Conservation (phyloP, 1,140 invertebrate genomes). For the Callitettix versicolor region DNA sequence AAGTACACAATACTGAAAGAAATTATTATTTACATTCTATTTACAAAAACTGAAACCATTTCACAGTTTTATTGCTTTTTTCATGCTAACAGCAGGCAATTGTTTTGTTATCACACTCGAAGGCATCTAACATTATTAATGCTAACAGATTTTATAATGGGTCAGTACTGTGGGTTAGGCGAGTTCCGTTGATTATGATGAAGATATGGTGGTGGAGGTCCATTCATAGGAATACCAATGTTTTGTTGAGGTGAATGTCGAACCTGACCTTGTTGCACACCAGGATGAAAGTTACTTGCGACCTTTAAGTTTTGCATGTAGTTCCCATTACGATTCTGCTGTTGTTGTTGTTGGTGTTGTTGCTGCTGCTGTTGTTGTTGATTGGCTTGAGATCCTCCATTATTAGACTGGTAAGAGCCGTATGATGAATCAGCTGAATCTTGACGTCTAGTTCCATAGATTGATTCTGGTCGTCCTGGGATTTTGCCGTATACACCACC, state of each 20-base stretch:
- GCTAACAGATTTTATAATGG: slow-evolving; percentile 16
- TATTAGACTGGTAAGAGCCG: slow-evolving; percentile 15
- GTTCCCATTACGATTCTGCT: background rate
- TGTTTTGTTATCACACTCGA: slow-evolving; percentile 16
- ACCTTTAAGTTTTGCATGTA: slow-evolving; percentile 3
- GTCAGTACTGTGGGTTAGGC: slow-evolving; percentile 15
- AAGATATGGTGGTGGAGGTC: slow-evolving; percentile 8
- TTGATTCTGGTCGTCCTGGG: slow-evolving; percentile 21
- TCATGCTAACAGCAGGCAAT: no score
- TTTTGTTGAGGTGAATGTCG: slow-evolving; percentile 11
- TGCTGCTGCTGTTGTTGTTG: slow-evolving; percentile 12
- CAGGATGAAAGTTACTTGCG: slow-evolving; percentile 2
- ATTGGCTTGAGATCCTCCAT: background rate
- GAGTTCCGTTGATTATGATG: slow-evolving; percentile 15
- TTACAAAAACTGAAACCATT: no score
- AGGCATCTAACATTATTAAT: slow-evolving; percentile 18
- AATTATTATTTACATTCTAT: no score
- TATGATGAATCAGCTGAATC: slow-evolving; percentile 20
- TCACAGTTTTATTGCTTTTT: no score
- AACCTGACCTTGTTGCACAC: slow-evolving; percentile 9
- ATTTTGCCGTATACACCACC: slow-evolving; percentile 21
- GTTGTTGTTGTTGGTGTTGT: slow-evolving; percentile 16
- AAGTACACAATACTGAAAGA: no score
- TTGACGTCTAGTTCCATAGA: slow-evolving; percentile 20
- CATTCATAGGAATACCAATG: slow-evolving; percentile 12